These are phyloP conservation scores for Drosophila demipolita DNA, from an alignment of 2,888 invertebrate species.

Conservation along the genomic window DNA sequence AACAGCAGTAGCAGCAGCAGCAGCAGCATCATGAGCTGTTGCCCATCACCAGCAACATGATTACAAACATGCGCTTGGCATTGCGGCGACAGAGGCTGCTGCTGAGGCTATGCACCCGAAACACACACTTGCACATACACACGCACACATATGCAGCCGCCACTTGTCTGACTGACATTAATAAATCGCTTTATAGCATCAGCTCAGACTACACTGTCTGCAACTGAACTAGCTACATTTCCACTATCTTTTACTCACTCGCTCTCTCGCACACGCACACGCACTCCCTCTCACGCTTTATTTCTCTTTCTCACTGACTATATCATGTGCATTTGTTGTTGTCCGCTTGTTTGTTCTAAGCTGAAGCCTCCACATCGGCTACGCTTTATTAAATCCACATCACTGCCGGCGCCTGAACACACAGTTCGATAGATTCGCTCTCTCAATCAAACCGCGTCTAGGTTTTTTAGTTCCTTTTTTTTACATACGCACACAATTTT, in stretches of 20 bases:
- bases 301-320: constrained; percentile 2
- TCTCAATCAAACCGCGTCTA: neutral
- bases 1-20: constrained; percentile 25
- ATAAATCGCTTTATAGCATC: constrained; percentile 78
- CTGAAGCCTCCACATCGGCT: constrained; percentile 34
- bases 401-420: constrained; percentile 57
- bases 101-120: constrained; percentile 41
- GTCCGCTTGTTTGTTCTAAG: constrained; percentile 58
- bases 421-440: constrained; percentile 60
- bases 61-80: constrained; percentile 68
- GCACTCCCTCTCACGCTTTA: constrained; percentile 3
- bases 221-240: constrained; percentile 49
- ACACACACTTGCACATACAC: constrained; percentile 7
- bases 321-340: constrained; percentile 18
- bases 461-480: constrained; percentile 12
- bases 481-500: constrained; percentile 34
- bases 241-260: constrained; percentile 12
- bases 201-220: constrained; percentile 50
- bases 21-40: constrained; percentile 66
- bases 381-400: constrained; percentile 75
- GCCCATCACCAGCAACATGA: constrained; percentile 68
- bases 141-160: constrained; percentile 36
- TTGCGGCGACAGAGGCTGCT: constrained; percentile 31
- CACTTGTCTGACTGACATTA: constrained; percentile 78
- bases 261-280: constrained; percentile 7